A percentile compares a stretch with the other conserved stretches of the same genome.
These are phyloP conservation scores for Drosophila birchii DNA, from an alignment of 2,888 invertebrate genomes.

Conservation along the genomic window DNA sequence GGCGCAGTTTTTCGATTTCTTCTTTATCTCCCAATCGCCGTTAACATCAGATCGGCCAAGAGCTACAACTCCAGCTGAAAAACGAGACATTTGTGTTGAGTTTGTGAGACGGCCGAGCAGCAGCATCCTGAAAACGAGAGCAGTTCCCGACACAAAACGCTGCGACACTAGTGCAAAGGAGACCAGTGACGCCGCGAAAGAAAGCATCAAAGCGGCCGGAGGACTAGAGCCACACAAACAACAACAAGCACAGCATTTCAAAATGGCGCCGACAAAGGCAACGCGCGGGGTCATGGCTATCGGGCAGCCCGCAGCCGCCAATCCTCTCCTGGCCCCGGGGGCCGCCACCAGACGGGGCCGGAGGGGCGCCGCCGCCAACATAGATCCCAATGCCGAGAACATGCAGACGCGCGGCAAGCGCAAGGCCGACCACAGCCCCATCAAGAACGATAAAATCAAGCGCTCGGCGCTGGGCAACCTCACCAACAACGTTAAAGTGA, in stretches of 20 bases:
- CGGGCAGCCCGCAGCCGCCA: constrained; percentile 55
- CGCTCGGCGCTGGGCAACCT: constrained; percentile 94
- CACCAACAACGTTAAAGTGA: constrained; percentile 87
- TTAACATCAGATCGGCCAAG: constrained; percentile 71
- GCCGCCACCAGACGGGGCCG: constrained; percentile 74
- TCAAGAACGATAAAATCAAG: constrained; percentile 90
- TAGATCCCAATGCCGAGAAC: constrained; percentile 81
- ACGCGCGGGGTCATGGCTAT: constrained; percentile 73
- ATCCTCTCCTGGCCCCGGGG: constrained; percentile 59
- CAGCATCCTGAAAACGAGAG: constrained; percentile 20
- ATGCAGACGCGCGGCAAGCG: constrained; percentile 87
- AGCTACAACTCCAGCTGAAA: constrained; percentile 63
- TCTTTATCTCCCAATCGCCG: constrained; percentile 73
- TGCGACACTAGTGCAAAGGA: constrained; percentile 20
- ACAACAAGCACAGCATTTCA: constrained; percentile 45
- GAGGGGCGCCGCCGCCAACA: constrained; percentile 60
- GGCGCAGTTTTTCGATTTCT: constrained; percentile 64
- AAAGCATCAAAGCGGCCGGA: constrained; percentile 13
- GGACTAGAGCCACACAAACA: constrained; percentile 32
- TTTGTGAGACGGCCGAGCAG: constrained; percentile 45
- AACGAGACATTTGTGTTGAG: constrained; percentile 39
- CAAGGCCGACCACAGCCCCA: constrained; percentile 92
- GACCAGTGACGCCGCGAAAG: constrained; percentile 17
- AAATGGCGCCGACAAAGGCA: constrained; percentile 84
- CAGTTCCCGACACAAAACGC: neutral